Evolutionary conservation across 2,797 vertebrate genomes (phyloP).

Genomic region (Pseudopleuronectes americanus): DNA sequence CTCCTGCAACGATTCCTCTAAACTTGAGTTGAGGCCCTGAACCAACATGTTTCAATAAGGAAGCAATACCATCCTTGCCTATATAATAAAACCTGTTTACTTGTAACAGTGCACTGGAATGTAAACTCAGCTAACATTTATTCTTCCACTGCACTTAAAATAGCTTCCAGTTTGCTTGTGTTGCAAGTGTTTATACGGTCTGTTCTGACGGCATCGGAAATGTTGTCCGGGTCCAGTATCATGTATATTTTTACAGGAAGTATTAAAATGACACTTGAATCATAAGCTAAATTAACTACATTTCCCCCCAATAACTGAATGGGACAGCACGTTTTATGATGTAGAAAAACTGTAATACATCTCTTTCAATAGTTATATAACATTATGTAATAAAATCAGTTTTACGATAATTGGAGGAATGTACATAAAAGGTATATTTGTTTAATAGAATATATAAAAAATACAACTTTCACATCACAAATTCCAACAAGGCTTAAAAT

Average conservation of each 20-base stretch:
- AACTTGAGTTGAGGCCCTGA: background rate
- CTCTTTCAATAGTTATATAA: background rate
- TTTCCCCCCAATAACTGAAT: too few species aligned
- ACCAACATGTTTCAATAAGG: constrained; percentile 10
- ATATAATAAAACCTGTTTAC: constrained; percentile 30
- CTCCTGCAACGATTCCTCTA: constrained; percentile 1
- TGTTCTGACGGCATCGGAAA: constrained; percentile 24
- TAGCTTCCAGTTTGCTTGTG: constrained; percentile 47
- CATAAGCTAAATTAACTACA: background rate
- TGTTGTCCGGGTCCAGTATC: background rate
- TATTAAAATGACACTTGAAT: constrained; percentile 1
- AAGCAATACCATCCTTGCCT: constrained; percentile 21
- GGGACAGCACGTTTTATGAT: too few species aligned
- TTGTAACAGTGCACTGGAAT: constrained; percentile 10
- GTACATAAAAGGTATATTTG: too few species aligned
- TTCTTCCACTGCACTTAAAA: constrained; percentile 37
- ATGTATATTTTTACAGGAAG: constrained; percentile 23
- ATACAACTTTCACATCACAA: too few species aligned
- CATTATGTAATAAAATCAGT: background rate
- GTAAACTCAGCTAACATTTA: constrained; percentile 47
- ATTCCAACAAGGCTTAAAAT: too few species aligned
- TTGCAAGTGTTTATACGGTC: constrained; percentile 32
- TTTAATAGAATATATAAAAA: too few species aligned
- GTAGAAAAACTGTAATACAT: background rate
- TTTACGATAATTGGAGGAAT: background rate